Evolutionary conservation across 30 jellyfish, hydroid and myxozoan genomes (phyloP), one percentile per base, ranked within the genome.

Genomic region (Rhopilema esculentum): DNA sequence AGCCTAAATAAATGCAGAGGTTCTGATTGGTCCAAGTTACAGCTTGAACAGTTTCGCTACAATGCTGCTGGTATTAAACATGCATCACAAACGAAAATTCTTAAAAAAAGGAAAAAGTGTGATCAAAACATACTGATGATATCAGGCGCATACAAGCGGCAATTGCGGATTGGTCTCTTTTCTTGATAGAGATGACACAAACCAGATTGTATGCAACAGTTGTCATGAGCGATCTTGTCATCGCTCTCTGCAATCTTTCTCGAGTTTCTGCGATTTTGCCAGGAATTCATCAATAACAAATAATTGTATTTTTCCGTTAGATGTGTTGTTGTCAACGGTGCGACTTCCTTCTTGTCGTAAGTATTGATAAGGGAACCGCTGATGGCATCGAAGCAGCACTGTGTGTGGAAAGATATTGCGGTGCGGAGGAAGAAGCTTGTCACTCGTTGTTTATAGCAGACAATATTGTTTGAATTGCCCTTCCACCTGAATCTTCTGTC

Each of bases 141-240:
- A 9, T 79, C 80, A 4, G 93, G 81, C 19, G 17, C 17, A 27
- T 85, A 85, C 4, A 23, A 8, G 57, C 62, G 69, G 66, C 85
- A 76, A 12, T 21, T 40, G 0, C 82, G 88, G 22, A 85, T 31
- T 1, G 84, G 77, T 53, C 80, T 48, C 62, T 85, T 76, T 15
- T 51, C 66, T 23, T 57, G 79, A 69, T 72, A 85, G 70, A 70
- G 57, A 62, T 51, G 29, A 16, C 93, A 85, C 9, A 69, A 29
- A 1, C 81, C 66, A 0, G 88, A 49, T 27, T 85, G 25, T 49
- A 1, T n/a, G 57, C 93, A 85, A 73, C 93, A 85, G 27, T 7
- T 30, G 6, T 48, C 66, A 69, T 71, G 72, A 49, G 93, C 87
- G 16, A 0, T 51, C 18, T 29, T 57, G 31, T 85, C 88, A 25